Evolutionary conservation across 2,113 vertebrate genomes (phyloP).

Genomic region (Coptodon bakossiorum): DNA sequence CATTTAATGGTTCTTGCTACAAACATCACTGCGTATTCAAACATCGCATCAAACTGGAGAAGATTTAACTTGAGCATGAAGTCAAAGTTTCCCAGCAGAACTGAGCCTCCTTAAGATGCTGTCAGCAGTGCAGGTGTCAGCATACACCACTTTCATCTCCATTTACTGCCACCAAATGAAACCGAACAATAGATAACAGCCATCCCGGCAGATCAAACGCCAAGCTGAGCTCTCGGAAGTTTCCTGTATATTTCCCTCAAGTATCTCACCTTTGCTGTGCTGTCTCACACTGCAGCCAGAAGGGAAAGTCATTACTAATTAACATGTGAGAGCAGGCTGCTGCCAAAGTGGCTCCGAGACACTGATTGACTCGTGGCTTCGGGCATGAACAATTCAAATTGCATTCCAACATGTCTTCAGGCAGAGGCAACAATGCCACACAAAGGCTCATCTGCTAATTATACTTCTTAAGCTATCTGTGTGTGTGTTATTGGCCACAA

Average conservation of each 20-base stretch:
- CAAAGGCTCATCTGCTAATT: constrained; percentile 32
- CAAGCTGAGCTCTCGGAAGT: constrained; percentile 1
- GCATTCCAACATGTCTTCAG: constrained; percentile 18
- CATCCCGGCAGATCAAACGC: constrained; percentile 53
- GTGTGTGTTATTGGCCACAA: not conserved
- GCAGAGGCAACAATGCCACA: constrained; percentile 32
- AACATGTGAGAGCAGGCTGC: constrained; percentile 47
- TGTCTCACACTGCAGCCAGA: constrained; percentile 28
- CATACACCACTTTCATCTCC: constrained; percentile 44
- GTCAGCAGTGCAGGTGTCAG: constrained; percentile 16
- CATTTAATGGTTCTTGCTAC: not conserved
- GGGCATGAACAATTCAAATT: constrained; percentile 41
- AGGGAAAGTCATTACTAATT: constrained; percentile 57
- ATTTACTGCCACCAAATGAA: constrained; percentile 42
- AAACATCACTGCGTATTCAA: not conserved
- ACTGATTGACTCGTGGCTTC: constrained; percentile 53
- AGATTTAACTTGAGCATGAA: not conserved
- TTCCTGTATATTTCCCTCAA: constrained; percentile 17
- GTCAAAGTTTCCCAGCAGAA: not conserved
- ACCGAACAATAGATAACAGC: constrained; percentile 49
- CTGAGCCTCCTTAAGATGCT: constrained; percentile 11
- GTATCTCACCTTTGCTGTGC: constrained; percentile 41
- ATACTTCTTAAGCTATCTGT: constrained; percentile 6
- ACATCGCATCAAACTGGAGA: not conserved
- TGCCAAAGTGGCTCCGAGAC: constrained; percentile 41